Base-by-base conservation (phyloP, 2,113 vertebrate genomes). In the Callithrix jacchus region DNA sequence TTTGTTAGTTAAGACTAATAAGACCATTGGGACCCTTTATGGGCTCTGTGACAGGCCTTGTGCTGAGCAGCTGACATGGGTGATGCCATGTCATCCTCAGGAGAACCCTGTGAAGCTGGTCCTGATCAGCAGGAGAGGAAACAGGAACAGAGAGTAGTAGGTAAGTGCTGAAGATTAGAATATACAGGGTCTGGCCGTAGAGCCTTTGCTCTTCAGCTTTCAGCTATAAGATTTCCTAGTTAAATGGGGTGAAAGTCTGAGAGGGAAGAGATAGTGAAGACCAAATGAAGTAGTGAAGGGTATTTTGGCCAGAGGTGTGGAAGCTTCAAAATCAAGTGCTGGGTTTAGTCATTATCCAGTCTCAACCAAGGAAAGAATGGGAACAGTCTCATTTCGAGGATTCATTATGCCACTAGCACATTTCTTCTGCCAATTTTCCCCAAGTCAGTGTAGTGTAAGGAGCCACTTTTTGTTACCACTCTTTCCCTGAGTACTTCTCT, bases 231-330 rank as follows among this genome's bases (percentile, higher is more conserved):
- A 74, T n/a, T 21, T 4, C 35, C 8, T 27, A 18, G 35, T 92
- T 45, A 49, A 87, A 80, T 58, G 32, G 54, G 37, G 4, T 18
- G 66, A 64, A 56, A 42, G 68, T 94, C 14, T 88, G 20, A 4
- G 42, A 82, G 42, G 54, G n/a, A 83, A 21, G 49, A 61, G 68
- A 40, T 87, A 81, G 66, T 45, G 58, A 68, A 90, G 8, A 77
- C 37, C 52, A 73, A 71, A 20, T 94, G 82, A 94, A 94, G 61
- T 86, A 30, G 11, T 92, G 77, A 88, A 90, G 87, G 45, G 8
- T 47, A 40, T 37, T 89, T 71, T 95, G 40, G 80, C 20, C 42
- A 17, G 17, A 8, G 64, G 14, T 64, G 0, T 71, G 70, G 94
- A 80, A 84, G 14, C 17, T 81, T 82, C 23, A 92, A 76, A 94